These are phyloP conservation scores for Chrysolina oricalcia DNA, from an alignment of 2,888 invertebrate species.

Conservation along the genomic window DNA sequence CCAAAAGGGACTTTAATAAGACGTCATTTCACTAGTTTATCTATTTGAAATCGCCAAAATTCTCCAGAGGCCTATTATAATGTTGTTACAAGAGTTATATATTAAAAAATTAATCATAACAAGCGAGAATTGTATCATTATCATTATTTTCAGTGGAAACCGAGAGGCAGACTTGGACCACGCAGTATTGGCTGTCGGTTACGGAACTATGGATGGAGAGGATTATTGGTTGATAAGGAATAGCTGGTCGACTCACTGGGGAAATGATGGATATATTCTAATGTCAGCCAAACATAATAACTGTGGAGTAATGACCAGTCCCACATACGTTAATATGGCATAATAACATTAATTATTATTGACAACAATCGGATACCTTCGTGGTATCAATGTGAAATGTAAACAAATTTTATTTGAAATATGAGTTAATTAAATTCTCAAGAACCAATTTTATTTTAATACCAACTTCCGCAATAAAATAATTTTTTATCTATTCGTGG, in stretches of 20 bases:
- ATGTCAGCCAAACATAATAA: conserved; percentile 94
- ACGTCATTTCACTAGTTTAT: too few relatives aligned
- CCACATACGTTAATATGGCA: conserved; percentile 86
- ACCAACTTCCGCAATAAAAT: too few relatives aligned
- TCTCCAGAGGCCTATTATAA: too few relatives aligned
- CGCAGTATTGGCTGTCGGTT: conserved; percentile 94
- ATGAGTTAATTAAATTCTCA: neutral
- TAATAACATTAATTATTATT: neutral
- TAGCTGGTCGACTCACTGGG: conserved; percentile 98
- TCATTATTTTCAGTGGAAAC: conserved; percentile 77
- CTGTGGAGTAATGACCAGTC: conserved; percentile 91
- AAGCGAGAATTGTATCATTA: too few relatives aligned
- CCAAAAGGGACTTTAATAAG: too few relatives aligned
- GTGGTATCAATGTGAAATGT: too few relatives aligned
- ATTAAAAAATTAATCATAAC: too few relatives aligned
- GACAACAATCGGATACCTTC: too few relatives aligned
- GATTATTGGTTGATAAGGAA: conserved; percentile 96
- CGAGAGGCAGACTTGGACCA: conserved; percentile 88
- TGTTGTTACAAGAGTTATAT: too few relatives aligned
- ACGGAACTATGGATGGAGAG: conserved; percentile 86
- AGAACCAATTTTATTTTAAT: neutral
- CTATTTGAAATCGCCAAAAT: too few relatives aligned
- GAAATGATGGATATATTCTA: conserved; percentile 95
- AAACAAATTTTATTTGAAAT: too few relatives aligned
- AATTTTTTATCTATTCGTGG: too few relatives aligned